phyloP scores from a whole-genome alignment of 2,113 vertebrate genomes.

The Spermophilus dauricus region DNA sequence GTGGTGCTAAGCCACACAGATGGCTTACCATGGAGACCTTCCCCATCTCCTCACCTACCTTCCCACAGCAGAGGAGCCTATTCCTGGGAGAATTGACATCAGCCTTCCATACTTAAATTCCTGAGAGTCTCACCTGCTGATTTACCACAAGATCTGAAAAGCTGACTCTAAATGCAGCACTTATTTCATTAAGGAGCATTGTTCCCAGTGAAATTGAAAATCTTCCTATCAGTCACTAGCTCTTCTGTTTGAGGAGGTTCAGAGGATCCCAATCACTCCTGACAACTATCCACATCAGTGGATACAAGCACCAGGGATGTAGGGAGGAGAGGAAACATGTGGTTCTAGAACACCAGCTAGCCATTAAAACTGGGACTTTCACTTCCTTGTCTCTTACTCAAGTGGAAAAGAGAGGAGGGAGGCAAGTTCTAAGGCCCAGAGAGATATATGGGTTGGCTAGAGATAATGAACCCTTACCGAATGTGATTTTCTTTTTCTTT shows the following conservation, averaged over 20 bases:
- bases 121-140: not conserved
- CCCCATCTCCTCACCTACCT: not conserved
- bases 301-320: not conserved
- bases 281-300: not conserved
- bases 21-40: not conserved
- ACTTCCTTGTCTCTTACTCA: not conserved
- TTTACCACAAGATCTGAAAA: not conserved
- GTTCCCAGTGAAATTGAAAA: not conserved
- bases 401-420: not conserved
- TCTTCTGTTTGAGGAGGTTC: slow-evolving; percentile 17
- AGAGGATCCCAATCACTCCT: not conserved
- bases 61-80: not conserved
- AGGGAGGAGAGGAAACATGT: not conserved
- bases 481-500: not conserved
- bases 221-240: slow-evolving; percentile 32
- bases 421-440: not conserved
- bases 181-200: slow-evolving; percentile 59
- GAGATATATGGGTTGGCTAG: not conserved
- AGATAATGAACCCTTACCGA: slow-evolving; percentile 13
- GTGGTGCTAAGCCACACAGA: not conserved
- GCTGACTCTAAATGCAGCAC: not conserved
- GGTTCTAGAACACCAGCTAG: not conserved
- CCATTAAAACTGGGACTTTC: not conserved
- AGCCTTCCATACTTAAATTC: not conserved
- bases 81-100: not conserved